These are phyloP conservation scores for Platyscapa corneri DNA, from an alignment of 1,140 invertebrate species.

Conservation along the genomic window DNA sequence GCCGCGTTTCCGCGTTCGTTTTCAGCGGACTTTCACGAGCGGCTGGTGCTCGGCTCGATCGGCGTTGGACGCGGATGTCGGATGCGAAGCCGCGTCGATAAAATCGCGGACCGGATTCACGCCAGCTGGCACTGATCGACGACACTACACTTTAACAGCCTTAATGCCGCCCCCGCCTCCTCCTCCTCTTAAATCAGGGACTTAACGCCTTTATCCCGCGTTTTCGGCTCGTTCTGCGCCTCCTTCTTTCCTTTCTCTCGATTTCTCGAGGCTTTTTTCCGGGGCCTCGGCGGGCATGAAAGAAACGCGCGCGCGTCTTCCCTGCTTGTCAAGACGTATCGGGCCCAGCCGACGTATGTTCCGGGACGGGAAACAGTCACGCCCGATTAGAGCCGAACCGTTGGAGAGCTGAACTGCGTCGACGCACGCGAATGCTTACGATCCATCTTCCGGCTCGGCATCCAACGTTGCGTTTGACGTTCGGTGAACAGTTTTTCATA, in stretches of 20 bases:
- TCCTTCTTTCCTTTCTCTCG: not conserved
- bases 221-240: not conserved
- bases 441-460: not conserved
- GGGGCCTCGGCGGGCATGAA: not conserved
- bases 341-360: constrained; percentile 4
- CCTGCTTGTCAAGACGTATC: not conserved
- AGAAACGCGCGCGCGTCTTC: too few relatives aligned
- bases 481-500: not conserved
- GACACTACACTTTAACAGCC: constrained; percentile 40
- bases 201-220: constrained; percentile 20
- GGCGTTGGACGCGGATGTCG: too few relatives aligned
- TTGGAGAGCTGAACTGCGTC: constrained; percentile 26
- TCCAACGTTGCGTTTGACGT: not conserved
- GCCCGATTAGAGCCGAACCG: constrained; percentile 41
- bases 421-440: not conserved
- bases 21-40: constrained; percentile 19
- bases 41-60: too few relatives aligned
- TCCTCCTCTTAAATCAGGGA: constrained; percentile 39
- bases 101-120: constrained; percentile 10
- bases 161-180: constrained; percentile 18
- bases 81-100: not conserved
- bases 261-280: too few relatives aligned
- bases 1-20: not conserved
- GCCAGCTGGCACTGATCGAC: constrained; percentile 16
- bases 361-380: constrained; percentile 22